These are phyloP conservation scores for Columba janthina DNA, from an alignment of 2,113 vertebrate species.

Conservation along the genomic window DNA sequence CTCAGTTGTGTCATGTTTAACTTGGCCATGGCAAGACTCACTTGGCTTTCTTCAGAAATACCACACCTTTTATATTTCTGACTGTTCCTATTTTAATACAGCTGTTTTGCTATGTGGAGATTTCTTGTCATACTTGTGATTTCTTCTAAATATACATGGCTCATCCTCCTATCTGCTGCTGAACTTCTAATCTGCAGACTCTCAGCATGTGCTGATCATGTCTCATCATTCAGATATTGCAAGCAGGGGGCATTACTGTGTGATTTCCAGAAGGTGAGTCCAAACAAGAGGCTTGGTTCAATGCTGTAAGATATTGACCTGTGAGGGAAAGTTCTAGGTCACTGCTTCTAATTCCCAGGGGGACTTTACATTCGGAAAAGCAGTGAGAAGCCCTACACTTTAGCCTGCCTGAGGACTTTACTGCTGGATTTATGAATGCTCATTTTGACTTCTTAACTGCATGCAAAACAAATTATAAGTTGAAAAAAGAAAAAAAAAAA, in stretches of 20 bases:
- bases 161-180: neutral
- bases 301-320: neutral
- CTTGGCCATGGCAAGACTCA: slow-evolving; percentile 38
- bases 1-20: slow-evolving; percentile 50
- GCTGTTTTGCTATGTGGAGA: neutral
- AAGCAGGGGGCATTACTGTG: neutral
- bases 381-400: neutral
- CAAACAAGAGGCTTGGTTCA: neutral
- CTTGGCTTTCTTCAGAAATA: slow-evolving; percentile 28
- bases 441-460: neutral
- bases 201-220: neutral
- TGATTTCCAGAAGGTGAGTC: neutral
- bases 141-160: neutral
- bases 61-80: slow-evolving; percentile 41
- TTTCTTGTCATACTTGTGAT: slow-evolving; percentile 4
- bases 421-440: neutral
- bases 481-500: neutral
- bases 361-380: neutral
- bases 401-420: neutral
- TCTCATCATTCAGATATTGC: neutral
- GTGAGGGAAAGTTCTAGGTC: neutral
- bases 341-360: neutral
- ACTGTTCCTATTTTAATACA: neutral
- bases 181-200: neutral
- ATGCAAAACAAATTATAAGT: neutral